These are phyloP conservation scores for Muscidifurax raptorellus DNA, from an alignment of 1,140 invertebrate genomes.

Conservation along the genomic window DNA sequence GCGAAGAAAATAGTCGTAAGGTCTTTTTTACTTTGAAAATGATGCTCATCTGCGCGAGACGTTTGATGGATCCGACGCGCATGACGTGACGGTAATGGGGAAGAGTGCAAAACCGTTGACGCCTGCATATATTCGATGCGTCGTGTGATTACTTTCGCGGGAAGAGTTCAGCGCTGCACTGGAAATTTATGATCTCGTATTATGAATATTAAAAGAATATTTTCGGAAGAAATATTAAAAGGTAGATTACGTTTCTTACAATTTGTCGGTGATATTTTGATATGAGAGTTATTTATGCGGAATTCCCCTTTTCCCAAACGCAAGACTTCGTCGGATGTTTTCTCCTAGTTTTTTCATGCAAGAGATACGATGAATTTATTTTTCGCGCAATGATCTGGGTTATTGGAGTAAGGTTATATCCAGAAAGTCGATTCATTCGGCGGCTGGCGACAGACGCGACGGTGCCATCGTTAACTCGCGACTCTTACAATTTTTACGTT, in stretches of 20 bases:
- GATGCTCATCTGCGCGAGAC: not conserved
- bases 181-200: not conserved
- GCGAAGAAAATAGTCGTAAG: not conserved
- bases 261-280: no score
- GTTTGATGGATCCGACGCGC: not conserved
- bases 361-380: conserved; percentile 8
- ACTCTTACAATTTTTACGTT: no score
- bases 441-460: no score
- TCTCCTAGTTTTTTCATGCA: not conserved
- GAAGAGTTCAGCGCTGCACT: no score
- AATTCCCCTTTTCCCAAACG: not conserved
- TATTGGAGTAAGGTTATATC: conserved; percentile 15
- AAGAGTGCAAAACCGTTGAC: not conserved
- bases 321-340: not conserved
- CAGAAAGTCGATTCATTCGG: not conserved
- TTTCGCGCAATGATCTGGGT: not conserved
- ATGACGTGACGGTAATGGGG: not conserved
- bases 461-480: no score
- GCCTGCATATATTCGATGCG: no score
- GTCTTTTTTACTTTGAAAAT: not conserved
- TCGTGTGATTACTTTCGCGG: not conserved
- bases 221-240: no score
- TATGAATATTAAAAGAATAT: not conserved
- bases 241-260: no score
- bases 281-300: no score